A percentile compares a stretch with the other conserved stretches of the same genome.
Conservation (phyloP, 2,797 vertebrate genomes). For the Poeciliopsis turneri region DNA sequence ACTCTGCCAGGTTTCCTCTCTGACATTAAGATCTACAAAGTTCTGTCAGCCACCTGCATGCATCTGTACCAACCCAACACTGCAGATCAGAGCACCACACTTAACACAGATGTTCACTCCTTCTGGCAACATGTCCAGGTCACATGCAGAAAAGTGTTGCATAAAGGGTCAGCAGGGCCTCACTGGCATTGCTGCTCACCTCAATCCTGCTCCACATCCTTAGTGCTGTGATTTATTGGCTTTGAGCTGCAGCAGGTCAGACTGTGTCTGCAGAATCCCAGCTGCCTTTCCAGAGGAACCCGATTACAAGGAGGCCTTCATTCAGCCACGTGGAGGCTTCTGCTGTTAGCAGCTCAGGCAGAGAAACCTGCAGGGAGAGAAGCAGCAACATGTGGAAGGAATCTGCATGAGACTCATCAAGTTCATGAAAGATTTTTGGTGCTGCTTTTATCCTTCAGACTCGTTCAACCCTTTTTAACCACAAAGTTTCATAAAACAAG, state of each 20-base stretch:
- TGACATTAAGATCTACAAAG: slow-evolving; percentile 42
- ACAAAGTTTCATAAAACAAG: slow-evolving; percentile 12
- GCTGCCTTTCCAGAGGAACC: slow-evolving; percentile 43
- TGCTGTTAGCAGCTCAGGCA: slow-evolving; percentile 30
- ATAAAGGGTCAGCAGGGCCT: slow-evolving; percentile 54
- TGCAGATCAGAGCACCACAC: slow-evolving; percentile 22
- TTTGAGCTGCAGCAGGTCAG: slow-evolving; percentile 16
- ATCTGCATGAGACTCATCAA: slow-evolving; percentile 22
- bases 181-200: neutral
- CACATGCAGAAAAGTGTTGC: neutral
- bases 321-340: slow-evolving; percentile 40
- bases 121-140: slow-evolving; percentile 8
- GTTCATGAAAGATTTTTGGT: slow-evolving; percentile 33
- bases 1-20: slow-evolving; percentile 39
- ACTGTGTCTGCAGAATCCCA: slow-evolving; percentile 11
- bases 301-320: slow-evolving; percentile 53
- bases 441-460: slow-evolving; percentile 34
- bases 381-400: slow-evolving; percentile 37
- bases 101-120: slow-evolving; percentile 15
- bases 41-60: slow-evolving; percentile 21
- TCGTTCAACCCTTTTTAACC: slow-evolving; percentile 25
- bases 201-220: slow-evolving; percentile 35
- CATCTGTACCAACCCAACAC: slow-evolving; percentile 37
- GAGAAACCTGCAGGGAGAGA: slow-evolving; percentile 54
- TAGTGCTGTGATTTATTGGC: slow-evolving; percentile 55